Evolutionary conservation across 2,888 invertebrate genomes (phyloP), one percentile per base, ranked within the genome.

Genomic region (Drosophila fungiperda): DNA sequence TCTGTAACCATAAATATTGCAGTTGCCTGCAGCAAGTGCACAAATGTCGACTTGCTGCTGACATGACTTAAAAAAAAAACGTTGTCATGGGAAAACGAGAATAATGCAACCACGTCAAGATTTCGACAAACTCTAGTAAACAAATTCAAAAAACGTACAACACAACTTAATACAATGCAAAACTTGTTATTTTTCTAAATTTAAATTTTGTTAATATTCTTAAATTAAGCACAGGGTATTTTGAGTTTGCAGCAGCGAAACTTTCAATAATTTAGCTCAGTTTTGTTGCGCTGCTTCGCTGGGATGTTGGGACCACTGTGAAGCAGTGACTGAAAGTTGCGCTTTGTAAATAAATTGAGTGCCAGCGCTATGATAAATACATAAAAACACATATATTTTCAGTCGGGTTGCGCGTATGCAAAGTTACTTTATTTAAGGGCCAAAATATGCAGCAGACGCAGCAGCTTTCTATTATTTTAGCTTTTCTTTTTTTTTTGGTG

Each of bases 331-430:
- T 69, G 73, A 83, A 66, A 69, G 75, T 67, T 61, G 23, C 69
- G 79, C 73, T 86, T 76, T 66, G 77, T 85, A 90, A 91, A 91
- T 90, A 91, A 90, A 91, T 90, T 85, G 89, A 90, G 89, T 82
- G 79, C 75, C 81, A 79, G 78, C 60, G 61, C 71, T 76, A 76
- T 82, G 75, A 89, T 76, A 82, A 73, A 81, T 61, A 83, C 68
- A 83, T 62, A 74, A 67, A 65, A 49, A 42, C 58, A 57, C 58
- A 69, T 45, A 45, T 29, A 55, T 7, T 15, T 20, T 8, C 20
- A 45, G 55, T 35, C 29, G 29, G 40, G 63, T 52, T 49, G 54
- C 58, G 64, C 40, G 69, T 77, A 90, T 90, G 88, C 91, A 83
- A 88, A 88, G 86, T 82, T 58, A 82, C 86, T 91, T 88, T 90